Evolutionary conservation across 2,113 vertebrate genomes (phyloP).

Genomic region (Chinchilla lanigera): DNA sequence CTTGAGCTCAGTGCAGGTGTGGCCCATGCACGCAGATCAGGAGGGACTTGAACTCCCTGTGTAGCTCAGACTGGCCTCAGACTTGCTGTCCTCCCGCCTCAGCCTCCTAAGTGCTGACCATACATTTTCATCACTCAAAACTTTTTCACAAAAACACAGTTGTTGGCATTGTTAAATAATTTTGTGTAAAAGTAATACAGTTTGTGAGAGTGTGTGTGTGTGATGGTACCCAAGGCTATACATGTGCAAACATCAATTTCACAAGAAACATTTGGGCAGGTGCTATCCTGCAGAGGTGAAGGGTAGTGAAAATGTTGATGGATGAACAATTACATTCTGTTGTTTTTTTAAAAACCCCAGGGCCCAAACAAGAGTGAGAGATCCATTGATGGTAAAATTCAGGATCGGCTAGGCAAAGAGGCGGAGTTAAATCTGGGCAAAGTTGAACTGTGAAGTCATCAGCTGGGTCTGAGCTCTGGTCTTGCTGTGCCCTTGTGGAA

Average conservation of each 20-base stretch:
- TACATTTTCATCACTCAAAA: not conserved
- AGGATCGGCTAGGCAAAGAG: not conserved
- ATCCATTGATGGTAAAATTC: not conserved
- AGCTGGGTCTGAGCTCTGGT: not conserved
- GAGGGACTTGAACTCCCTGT: not conserved
- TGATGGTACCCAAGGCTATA: not conserved
- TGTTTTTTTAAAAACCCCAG: not conserved
- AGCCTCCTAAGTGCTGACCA: not conserved
- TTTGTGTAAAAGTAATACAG: conserved; percentile 1
- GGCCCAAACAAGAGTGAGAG: not conserved
- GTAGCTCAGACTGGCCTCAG: not conserved
- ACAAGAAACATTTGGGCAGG: not conserved
- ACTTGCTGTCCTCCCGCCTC: not conserved
- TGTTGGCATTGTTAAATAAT: conserved; percentile 1
- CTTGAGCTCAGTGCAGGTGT: not conserved
- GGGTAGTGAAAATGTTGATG: not conserved
- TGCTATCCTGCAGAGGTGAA: not conserved
- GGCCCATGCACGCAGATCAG: not conserved
- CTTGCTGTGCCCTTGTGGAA: not conserved
- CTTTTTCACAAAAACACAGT: not conserved
- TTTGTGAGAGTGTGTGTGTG: not conserved
- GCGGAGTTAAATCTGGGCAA: not conserved
- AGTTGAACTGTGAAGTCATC: not conserved
- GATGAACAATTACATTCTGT: not conserved
- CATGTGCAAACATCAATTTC: not conserved